Percentiles rank a stretch among this genome's conserved stretches.
phyloP scores from a whole-genome alignment of 2,113 vertebrate genomes.

The Grus americana region DNA sequence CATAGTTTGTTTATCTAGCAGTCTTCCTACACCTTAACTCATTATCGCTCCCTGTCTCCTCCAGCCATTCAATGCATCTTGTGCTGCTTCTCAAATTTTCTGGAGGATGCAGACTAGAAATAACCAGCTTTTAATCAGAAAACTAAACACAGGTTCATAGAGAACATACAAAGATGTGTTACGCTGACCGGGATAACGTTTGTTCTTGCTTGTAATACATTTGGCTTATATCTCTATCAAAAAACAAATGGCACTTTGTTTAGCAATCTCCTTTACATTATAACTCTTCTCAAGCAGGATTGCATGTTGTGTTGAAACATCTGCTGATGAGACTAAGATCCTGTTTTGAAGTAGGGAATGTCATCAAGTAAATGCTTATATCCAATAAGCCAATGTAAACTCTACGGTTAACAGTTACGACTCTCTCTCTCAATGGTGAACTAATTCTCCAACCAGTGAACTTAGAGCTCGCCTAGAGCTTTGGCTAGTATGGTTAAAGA shows the following conservation, averaged over 20 bases:
- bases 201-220: neutral
- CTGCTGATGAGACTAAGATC: neutral
- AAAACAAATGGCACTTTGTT: neutral
- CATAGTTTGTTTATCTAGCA: neutral
- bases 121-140: neutral
- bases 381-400: accelerated
- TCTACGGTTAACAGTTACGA: neutral
- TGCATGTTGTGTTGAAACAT: neutral
- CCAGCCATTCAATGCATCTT: neutral
- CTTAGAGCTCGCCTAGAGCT: neutral
- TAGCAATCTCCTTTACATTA: neutral
- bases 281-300: neutral
- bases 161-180: neutral
- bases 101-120: neutral
- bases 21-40: neutral
- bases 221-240: neutral
- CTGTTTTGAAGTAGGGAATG: neutral
- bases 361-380: neutral
- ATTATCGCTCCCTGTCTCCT: neutral
- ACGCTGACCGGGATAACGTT: neutral
- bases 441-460: neutral
- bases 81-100: neutral
- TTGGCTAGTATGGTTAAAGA: neutral
- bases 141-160: neutral
- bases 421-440: neutral